Percentiles rank a stretch among this genome's conserved stretches.
Evolutionary conservation across 2,888 invertebrate species (phyloP).

Genomic region (Tetrapedia diversipes): DNA sequence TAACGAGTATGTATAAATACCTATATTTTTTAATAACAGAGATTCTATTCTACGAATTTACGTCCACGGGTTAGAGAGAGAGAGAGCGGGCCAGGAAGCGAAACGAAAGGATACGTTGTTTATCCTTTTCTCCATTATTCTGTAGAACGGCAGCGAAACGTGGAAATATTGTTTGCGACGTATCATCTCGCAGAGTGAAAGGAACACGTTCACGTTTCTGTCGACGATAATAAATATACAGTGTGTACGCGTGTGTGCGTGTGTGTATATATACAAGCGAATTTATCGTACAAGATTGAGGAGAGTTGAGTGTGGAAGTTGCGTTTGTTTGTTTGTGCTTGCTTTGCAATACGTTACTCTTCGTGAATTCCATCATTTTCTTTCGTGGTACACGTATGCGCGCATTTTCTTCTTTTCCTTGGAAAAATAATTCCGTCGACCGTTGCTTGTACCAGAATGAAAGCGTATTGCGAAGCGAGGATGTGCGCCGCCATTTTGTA

Average conservation of each 20-base stretch:
- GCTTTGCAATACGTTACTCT: not conserved
- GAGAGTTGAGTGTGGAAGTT: conserved; percentile 11
- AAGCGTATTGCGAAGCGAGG: not conserved
- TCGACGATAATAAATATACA: too few species aligned
- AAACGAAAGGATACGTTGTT: not conserved
- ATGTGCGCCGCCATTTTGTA: not conserved
- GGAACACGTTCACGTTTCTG: not conserved
- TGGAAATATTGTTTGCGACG: not conserved
- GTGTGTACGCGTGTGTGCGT: too few species aligned
- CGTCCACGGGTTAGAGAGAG: not conserved
- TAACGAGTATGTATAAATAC: conserved; percentile 21
- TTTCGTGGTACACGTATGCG: not conserved
- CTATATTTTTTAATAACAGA: conserved; percentile 31
- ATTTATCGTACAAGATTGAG: conserved; percentile 13
- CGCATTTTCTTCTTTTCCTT: conserved; percentile 4
- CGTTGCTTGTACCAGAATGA: too few species aligned
- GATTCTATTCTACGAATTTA: conserved; percentile 14
- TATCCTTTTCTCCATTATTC: not conserved
- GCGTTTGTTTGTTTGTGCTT: not conserved
- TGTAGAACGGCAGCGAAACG: not conserved
- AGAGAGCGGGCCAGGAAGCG: not conserved
- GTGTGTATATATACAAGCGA: too few species aligned
- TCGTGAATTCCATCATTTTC: not conserved
- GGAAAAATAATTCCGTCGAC: not conserved
- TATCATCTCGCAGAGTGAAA: not conserved